phyloP scores from a whole-genome alignment of 2,797 vertebrate species.

The Pristis pectinata region DNA sequence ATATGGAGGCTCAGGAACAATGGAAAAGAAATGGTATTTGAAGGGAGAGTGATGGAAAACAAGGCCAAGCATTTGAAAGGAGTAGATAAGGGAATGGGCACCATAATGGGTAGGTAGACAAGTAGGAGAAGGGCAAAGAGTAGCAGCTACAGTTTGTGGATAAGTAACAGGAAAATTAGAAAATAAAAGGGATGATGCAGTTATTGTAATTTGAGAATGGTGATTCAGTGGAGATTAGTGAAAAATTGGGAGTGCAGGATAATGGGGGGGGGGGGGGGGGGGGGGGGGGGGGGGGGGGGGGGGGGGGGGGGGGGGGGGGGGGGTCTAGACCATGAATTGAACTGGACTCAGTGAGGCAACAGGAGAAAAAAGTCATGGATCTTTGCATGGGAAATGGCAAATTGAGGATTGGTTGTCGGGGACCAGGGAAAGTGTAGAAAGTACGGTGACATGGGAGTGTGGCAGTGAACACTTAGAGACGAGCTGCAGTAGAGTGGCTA shows the following conservation, averaged over 20 bases:
- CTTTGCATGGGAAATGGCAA: not conserved
- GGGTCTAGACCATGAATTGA: not conserved
- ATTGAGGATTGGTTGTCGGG: not conserved
- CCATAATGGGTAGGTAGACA: not conserved
- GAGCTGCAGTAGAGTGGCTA: not conserved
- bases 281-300: not conserved
- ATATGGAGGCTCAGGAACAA: not conserved
- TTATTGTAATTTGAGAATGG: not conserved
- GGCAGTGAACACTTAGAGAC: not conserved
- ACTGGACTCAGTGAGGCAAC: not conserved
- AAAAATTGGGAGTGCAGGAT: not conserved
- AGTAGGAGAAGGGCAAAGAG: not conserved
- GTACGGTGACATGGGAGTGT: not conserved
- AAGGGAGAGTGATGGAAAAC: not conserved
- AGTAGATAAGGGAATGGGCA: not conserved
- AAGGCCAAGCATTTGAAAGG: not conserved
- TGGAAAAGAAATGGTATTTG: not conserved
- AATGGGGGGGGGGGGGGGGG: not conserved
- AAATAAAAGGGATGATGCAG: not conserved
- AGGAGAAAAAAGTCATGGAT: not conserved
- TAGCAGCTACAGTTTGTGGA: not conserved
- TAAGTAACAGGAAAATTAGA: not conserved
- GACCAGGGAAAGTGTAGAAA: not conserved
- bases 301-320: too few relatives aligned
- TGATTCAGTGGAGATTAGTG: not conserved